Conservation (phyloP, 2,888 invertebrate genomes). For the Phytoseiulus persimilis region DNA sequence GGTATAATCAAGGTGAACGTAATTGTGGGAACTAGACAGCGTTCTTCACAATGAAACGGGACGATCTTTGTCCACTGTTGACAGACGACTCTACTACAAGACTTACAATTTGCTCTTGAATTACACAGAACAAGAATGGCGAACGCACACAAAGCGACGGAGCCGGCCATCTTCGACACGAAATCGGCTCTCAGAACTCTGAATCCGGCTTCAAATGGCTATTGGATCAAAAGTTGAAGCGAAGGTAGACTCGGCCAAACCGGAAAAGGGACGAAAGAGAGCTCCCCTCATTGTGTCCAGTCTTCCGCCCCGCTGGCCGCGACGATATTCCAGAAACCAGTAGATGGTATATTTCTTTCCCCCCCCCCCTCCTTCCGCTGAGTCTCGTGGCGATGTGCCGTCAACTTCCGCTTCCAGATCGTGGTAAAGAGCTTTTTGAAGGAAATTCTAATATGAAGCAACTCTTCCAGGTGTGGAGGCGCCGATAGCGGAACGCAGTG, state of each 20-base stretch:
- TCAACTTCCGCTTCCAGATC: too few relatives aligned
- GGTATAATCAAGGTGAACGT: constrained; percentile 5
- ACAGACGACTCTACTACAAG: background rate
- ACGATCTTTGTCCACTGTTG: background rate
- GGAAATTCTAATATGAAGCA: background rate
- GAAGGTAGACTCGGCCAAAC: background rate
- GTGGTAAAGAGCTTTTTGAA: background rate
- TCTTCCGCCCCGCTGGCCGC: background rate
- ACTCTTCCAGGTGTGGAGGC: background rate
- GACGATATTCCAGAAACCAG: too few relatives aligned
- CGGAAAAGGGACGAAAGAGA: background rate
- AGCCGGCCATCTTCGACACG: background rate
- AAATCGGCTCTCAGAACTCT: background rate
- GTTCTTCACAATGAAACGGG: constrained; percentile 5
- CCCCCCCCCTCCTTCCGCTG: background rate
- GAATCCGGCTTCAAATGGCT: background rate
- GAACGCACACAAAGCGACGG: background rate
- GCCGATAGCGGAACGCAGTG: background rate
- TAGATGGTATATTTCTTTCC: background rate
- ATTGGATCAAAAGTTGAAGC: background rate
- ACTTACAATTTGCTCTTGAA: constrained; percentile 5
- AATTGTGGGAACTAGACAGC: background rate
- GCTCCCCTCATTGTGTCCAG: background rate
- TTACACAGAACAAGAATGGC: background rate
- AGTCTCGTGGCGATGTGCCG: background rate